These are phyloP conservation scores for Noctua janthe DNA, from an alignment of 2,888 invertebrate genomes.

Conservation along the genomic window DNA sequence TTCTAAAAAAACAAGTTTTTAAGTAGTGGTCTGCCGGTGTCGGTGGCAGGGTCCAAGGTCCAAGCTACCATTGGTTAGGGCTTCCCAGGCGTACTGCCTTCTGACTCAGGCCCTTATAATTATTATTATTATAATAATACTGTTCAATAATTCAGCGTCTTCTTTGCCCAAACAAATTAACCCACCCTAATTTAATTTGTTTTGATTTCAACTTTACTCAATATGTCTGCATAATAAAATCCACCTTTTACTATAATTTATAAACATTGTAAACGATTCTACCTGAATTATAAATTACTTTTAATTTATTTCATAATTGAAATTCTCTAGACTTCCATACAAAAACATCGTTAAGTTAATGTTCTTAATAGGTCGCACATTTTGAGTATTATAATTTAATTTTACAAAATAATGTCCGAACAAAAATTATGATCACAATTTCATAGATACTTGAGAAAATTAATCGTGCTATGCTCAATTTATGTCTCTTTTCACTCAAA, in stretches of 20 bases:
- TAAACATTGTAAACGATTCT: background rate
- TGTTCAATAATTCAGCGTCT: too few species aligned
- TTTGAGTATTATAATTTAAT: conserved; percentile 32
- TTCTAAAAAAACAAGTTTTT: too few species aligned
- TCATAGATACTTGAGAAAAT: conserved; percentile 55
- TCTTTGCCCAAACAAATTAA: too few species aligned
- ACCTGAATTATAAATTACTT: conserved; percentile 1
- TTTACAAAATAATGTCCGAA: conserved; percentile 15
- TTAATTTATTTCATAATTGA: conserved; percentile 25
- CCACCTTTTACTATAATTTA: background rate
- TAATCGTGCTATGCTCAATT: conserved; percentile 37
- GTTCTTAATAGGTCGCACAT: conserved; percentile 5
- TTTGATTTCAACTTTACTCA: background rate
- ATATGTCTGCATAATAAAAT: background rate
- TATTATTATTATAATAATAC: too few species aligned
- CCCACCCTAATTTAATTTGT: background rate
- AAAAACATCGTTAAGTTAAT: conserved; percentile 35
- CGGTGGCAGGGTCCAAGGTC: too few species aligned
- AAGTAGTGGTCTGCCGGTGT: too few species aligned
- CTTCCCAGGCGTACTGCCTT: too few species aligned
- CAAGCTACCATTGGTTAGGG: too few species aligned
- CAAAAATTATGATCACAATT: conserved; percentile 37
- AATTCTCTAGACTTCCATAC: conserved; percentile 33
- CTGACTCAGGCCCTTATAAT: too few species aligned
- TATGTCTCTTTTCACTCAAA: conserved; percentile 47